Conservation (phyloP, 2,113 vertebrate species). For the Rhizomys pruinosus region DNA sequence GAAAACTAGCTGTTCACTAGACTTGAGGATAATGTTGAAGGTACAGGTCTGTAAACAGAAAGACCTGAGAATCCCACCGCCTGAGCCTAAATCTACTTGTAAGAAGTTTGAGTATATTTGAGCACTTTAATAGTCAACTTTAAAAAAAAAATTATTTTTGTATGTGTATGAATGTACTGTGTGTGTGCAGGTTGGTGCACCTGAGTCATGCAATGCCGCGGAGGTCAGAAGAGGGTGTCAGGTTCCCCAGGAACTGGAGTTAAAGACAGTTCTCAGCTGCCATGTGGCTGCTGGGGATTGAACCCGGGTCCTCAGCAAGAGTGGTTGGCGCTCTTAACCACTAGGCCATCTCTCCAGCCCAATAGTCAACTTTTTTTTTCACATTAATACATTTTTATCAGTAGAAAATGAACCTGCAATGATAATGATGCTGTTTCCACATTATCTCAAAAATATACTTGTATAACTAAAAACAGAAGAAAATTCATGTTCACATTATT, state of each 20-base stretch:
- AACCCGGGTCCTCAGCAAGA: too few species aligned
- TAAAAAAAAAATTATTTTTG: too few species aligned
- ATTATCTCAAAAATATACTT: slow-evolving; percentile 83
- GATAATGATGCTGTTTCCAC: slow-evolving; percentile 83
- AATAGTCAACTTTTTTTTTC: too few species aligned
- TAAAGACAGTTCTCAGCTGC: too few species aligned
- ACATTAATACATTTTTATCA: slow-evolving; percentile 82
- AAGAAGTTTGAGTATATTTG: slow-evolving; percentile 47
- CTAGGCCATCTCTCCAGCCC: too few species aligned
- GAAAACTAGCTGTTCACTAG: not conserved
- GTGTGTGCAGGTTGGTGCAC: too few species aligned
- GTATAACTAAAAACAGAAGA: slow-evolving; percentile 79
- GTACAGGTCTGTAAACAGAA: not conserved
- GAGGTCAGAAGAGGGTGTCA: too few species aligned
- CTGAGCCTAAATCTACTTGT: not conserved
- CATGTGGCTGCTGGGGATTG: too few species aligned
- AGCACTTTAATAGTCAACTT: slow-evolving; percentile 8
- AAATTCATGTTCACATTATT: slow-evolving; percentile 83
- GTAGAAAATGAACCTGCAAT: slow-evolving; percentile 82
- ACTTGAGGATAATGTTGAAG: not conserved
- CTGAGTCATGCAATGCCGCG: too few species aligned
- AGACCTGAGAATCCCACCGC: not conserved
- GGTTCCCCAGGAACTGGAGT: too few species aligned
- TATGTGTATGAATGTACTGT: too few species aligned
- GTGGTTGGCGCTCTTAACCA: too few species aligned